Conservation (phyloP, 2,797 vertebrate genomes). For the Enteromius fasciolatus region DNA sequence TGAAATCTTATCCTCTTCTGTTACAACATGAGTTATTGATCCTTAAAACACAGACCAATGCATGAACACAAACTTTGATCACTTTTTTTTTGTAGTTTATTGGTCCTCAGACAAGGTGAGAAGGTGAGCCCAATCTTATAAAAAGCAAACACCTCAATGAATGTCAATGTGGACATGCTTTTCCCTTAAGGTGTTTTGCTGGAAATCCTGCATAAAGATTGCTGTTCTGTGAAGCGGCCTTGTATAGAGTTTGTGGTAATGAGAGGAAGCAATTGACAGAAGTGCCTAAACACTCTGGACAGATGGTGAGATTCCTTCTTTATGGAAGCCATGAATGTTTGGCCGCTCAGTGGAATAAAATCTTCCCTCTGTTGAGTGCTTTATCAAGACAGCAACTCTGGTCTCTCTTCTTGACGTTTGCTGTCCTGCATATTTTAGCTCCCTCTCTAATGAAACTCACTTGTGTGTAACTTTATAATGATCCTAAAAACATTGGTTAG, state of each 20-base stretch:
- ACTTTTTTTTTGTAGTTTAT: background rate
- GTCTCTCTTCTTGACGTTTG: background rate
- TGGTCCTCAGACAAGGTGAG: background rate
- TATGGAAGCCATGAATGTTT: background rate
- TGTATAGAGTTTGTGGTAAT: background rate
- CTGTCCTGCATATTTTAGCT: background rate
- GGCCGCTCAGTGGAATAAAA: background rate
- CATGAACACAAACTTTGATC: too few species aligned
- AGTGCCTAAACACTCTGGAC: background rate
- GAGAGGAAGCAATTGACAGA: background rate
- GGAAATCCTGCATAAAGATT: background rate
- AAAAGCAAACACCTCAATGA: background rate
- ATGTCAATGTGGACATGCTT: background rate
- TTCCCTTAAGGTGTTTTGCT: background rate
- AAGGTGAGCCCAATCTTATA: background rate
- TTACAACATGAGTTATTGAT: too few species aligned
- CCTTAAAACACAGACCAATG: too few species aligned
- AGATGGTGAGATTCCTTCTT: background rate
- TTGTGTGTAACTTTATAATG: background rate
- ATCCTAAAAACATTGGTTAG: background rate
- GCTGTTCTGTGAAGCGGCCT: background rate
- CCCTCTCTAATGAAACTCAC: background rate
- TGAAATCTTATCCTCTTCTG: too few species aligned
- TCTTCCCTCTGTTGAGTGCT: background rate
- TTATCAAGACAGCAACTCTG: background rate